These are phyloP conservation scores for Acronicta leporina DNA, from an alignment of 2,888 invertebrate genomes.

Conservation along the genomic window DNA sequence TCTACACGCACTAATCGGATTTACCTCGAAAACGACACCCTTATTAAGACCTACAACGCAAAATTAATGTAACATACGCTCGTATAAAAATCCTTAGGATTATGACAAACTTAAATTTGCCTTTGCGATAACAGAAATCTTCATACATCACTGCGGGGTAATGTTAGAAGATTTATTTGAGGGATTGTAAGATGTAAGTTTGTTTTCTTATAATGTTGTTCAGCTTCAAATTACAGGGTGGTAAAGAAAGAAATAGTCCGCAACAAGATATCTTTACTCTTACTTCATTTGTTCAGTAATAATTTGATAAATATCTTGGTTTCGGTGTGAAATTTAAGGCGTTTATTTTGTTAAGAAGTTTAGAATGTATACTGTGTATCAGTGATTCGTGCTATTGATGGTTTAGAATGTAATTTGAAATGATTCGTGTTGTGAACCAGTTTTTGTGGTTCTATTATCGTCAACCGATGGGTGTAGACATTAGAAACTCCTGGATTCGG, in stretches of 20 bases:
- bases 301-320: constrained; percentile 63
- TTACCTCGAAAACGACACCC: constrained; percentile 65
- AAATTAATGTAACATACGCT: constrained; percentile 50
- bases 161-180: neutral
- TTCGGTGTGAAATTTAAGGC: constrained; percentile 50
- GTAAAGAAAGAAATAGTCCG: constrained; percentile 38
- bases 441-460: neutral
- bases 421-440: constrained; percentile 28
- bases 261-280: constrained; percentile 47
- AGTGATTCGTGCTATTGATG: constrained; percentile 30
- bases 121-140: neutral
- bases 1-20: constrained; percentile 64
- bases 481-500: no score
- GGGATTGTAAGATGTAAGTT: constrained; percentile 24
- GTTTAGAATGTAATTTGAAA: constrained; percentile 35
- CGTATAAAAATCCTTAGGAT: constrained; percentile 34
- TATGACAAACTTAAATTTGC: constrained; percentile 33
- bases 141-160: neutral
- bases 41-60: constrained; percentile 59
- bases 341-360: constrained; percentile 45
- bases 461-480: neutral
- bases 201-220: constrained; percentile 44
- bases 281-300: constrained; percentile 43
- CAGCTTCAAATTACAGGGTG: constrained; percentile 41
- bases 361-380: constrained; percentile 38